These are phyloP conservation scores for Terrapene triunguis DNA, from an alignment of 2,113 vertebrate genomes.

Conservation along the genomic window DNA sequence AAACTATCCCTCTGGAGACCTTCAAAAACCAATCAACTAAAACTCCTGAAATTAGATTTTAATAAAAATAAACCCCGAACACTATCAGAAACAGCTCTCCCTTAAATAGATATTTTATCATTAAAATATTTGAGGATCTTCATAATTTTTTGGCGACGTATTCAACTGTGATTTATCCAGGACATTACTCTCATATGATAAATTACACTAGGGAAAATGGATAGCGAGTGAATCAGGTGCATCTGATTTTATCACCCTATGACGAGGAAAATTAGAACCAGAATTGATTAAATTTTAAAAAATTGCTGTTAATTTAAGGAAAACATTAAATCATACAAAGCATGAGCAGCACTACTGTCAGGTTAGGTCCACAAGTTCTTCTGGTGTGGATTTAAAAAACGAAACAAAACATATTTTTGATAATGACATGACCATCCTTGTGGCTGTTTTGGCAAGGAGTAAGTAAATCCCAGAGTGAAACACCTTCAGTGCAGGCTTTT, in stretches of 20 bases:
- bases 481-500: neutral
- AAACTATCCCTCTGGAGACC: rapidly evolving
- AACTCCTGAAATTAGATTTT: neutral
- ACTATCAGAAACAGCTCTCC: neutral
- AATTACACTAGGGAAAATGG: neutral
- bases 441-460: neutral
- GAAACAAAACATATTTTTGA: neutral
- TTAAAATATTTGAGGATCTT: neutral
- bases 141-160: constrained; percentile 24
- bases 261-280: constrained; percentile 12
- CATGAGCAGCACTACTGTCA: neutral
- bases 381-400: neutral
- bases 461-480: constrained; percentile 27
- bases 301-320: neutral
- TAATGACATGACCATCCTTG: constrained; percentile 14
- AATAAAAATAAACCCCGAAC: neutral
- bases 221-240: neutral
- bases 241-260: constrained; percentile 4
- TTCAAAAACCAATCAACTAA: neutral
- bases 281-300: neutral
- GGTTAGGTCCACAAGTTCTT: neutral
- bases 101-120: neutral
- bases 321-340: neutral
- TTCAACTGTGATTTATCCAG: constrained; percentile 46
- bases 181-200: neutral